These are phyloP conservation scores for Rhipidura dahli DNA, from an alignment of 2,113 vertebrate species.

Conservation along the genomic window DNA sequence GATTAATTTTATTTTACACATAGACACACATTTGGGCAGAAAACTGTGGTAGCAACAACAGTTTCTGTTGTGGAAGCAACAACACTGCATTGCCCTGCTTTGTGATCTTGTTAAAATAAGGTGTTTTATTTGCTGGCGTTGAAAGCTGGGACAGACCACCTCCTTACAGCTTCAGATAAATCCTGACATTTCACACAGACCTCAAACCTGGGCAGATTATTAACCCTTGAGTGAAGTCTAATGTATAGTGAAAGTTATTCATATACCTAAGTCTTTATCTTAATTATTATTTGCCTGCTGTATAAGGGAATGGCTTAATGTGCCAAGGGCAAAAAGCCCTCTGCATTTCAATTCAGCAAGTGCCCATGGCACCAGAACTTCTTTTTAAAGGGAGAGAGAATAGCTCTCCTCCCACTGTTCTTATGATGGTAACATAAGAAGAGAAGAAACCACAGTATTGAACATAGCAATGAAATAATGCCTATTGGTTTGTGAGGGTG, in stretches of 20 bases:
- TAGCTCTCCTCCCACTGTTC: not conserved
- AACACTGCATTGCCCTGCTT: not conserved
- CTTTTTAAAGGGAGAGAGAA: not conserved
- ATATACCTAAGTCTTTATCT: not conserved
- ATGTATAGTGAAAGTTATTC: not conserved
- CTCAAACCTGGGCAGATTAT: not conserved
- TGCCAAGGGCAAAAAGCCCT: not conserved
- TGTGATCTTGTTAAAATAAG: not conserved
- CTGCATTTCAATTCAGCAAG: not conserved
- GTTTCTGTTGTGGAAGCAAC: not conserved
- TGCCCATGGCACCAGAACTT: not conserved
- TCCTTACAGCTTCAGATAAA: not conserved
- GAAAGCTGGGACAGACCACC: not conserved
- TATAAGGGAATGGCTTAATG: not conserved
- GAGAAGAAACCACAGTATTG: not conserved
- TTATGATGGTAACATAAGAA: not conserved
- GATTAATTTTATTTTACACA: not conserved
- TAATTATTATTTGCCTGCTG: not conserved
- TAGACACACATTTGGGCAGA: not conserved
- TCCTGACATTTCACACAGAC: not conserved
- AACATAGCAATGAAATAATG: not conserved
- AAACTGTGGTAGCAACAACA: not conserved
- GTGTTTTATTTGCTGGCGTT: conserved; percentile 22
- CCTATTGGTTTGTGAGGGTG: not conserved
- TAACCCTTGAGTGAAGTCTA: conserved; percentile 5